A percentile compares a stretch with the other conserved stretches of the same genome.
These are phyloP conservation scores for Mesitornis unicolor DNA, from an alignment of 2,113 vertebrate genomes.

Conservation along the genomic window DNA sequence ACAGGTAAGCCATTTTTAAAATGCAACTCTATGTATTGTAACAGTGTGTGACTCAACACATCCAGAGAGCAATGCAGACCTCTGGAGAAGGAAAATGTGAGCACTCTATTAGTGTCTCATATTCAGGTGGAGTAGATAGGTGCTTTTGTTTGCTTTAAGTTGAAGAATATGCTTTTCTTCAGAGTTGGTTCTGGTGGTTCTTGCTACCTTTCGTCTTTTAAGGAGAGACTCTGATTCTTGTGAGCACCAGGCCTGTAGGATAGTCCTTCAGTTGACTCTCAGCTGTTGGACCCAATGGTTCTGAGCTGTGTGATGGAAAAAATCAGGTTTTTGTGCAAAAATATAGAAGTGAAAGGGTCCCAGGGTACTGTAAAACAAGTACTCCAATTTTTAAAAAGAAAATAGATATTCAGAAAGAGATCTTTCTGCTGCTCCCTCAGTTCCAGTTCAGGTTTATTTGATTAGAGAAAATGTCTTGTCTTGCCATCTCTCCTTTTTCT, in stretches of 20 bases:
- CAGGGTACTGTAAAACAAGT: background rate
- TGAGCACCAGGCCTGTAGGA: background rate
- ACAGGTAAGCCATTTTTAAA: conserved; percentile 80
- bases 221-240: background rate
- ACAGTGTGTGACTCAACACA: background rate
- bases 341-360: background rate
- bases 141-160: background rate
- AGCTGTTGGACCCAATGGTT: background rate
- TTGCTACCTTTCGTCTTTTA: background rate
- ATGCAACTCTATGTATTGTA: background rate
- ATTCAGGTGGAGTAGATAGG: background rate
- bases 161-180: background rate
- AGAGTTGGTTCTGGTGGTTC: background rate
- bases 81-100: background rate
- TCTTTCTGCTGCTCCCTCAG: background rate
- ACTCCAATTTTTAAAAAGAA: background rate
- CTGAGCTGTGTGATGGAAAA: background rate
- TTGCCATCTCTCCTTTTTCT: background rate
- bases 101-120: background rate
- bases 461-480: background rate
- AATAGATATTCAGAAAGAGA: background rate
- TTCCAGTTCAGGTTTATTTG: background rate
- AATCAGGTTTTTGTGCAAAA: background rate
- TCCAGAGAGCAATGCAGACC: background rate
- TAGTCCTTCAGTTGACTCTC: background rate